Conservation (phyloP, 2,113 vertebrate species). For the Apaloderma vittatum region DNA sequence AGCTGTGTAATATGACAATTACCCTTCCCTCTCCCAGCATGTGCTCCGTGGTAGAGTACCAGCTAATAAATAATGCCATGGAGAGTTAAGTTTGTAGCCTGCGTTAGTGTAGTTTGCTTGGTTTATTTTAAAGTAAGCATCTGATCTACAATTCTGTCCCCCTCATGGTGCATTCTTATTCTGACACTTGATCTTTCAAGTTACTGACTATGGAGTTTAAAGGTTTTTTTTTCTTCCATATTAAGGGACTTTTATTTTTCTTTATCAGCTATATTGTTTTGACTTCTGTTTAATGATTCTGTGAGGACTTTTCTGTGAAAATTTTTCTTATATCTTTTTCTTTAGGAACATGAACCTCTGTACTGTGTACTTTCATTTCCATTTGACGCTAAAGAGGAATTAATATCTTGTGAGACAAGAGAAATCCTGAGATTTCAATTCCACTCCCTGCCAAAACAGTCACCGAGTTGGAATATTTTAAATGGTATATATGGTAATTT, state of each 20-base stretch:
- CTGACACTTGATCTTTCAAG: neutral
- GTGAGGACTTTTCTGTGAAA: neutral
- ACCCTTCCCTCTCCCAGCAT: neutral
- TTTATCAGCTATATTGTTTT: neutral
- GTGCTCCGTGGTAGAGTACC: neutral
- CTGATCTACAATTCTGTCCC: neutral
- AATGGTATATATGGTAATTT: neutral
- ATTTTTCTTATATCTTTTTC: neutral
- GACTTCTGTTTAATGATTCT: neutral
- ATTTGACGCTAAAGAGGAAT: neutral
- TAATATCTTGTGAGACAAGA: neutral
- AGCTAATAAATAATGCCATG: neutral
- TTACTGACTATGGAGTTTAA: neutral
- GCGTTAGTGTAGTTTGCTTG: neutral
- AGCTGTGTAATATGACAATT: neutral
- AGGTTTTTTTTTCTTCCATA: neutral
- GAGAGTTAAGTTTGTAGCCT: neutral
- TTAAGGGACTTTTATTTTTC: neutral
- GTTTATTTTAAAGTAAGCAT: neutral
- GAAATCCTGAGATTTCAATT: neutral
- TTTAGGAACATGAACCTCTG: neutral
- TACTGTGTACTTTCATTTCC: neutral
- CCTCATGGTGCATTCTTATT: neutral
- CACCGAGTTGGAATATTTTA: neutral
- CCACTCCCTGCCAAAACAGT: accelerated